Conservation (phyloP, 2,888 invertebrate genomes). For the Cheilosia urbana region DNA sequence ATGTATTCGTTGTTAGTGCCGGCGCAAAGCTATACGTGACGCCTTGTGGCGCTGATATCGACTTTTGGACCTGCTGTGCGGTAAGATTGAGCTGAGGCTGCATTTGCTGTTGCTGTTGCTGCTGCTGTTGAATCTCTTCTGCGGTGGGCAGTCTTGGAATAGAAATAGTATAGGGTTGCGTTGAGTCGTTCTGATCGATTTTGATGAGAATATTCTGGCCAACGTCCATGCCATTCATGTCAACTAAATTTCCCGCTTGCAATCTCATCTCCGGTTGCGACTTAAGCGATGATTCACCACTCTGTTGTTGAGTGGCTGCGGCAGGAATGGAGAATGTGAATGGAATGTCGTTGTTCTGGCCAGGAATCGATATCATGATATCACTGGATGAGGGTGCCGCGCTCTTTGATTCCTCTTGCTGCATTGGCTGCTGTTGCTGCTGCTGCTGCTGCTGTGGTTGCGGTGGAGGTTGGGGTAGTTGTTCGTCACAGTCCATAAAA, state of each 20-base stretch:
- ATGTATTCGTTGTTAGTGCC: slow-evolving; percentile 51
- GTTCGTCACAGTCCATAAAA: slow-evolving; percentile 80
- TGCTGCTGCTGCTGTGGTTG: slow-evolving; percentile 45
- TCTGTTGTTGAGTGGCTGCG: slow-evolving; percentile 74
- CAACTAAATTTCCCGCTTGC: slow-evolving; percentile 60
- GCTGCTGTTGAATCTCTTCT: slow-evolving; percentile 80
- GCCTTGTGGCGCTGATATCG: slow-evolving; percentile 42
- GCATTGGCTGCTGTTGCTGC: slow-evolving; percentile 37
- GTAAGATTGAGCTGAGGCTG: slow-evolving; percentile 58
- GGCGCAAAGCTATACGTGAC: slow-evolving; percentile 65
- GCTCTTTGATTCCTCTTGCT: slow-evolving; percentile 66
- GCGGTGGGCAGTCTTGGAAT: slow-evolving; percentile 83
- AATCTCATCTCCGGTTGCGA: slow-evolving; percentile 32
- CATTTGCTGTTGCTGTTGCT: slow-evolving; percentile 42
- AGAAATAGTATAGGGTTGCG: slow-evolving; percentile 83
- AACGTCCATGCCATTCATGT: slow-evolving; percentile 66
- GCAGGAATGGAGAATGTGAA: slow-evolving; percentile 83
- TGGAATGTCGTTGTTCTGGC: slow-evolving; percentile 82
- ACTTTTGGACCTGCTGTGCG: slow-evolving; percentile 59
- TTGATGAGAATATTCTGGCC: slow-evolving; percentile 83
- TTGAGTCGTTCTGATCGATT: slow-evolving; percentile 82
- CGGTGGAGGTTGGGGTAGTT: slow-evolving; percentile 32
- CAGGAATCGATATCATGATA: slow-evolving; percentile 84
- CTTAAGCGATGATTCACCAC: slow-evolving; percentile 36
- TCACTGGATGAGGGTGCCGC: slow-evolving; percentile 73